Evolutionary conservation across 2,113 vertebrate species (phyloP).

Genomic region (Pseudolaguvia tuberculata): DNA sequence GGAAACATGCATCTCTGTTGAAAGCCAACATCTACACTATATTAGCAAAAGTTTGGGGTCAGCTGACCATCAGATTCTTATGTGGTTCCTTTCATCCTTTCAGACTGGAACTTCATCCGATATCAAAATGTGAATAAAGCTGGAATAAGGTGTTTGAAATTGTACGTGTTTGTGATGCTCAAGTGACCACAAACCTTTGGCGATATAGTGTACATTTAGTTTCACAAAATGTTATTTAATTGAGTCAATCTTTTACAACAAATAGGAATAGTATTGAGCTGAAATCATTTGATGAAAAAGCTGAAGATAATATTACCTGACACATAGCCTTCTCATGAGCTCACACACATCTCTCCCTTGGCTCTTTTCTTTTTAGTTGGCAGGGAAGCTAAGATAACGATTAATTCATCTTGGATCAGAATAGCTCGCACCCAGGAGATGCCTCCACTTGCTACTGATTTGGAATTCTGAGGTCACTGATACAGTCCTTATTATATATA

Average conservation of each 20-base stretch:
- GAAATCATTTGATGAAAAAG: slow-evolving; percentile 33
- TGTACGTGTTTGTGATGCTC: too few relatives aligned
- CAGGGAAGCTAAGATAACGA: slow-evolving; percentile 47
- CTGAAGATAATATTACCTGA: slow-evolving; percentile 27
- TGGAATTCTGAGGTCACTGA: slow-evolving; percentile 57
- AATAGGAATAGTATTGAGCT: slow-evolving; percentile 9
- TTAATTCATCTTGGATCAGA: slow-evolving; percentile 54
- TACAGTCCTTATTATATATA: slow-evolving; percentile 38
- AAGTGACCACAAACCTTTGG: too few relatives aligned
- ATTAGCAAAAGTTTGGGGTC: too few relatives aligned
- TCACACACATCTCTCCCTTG: slow-evolving; percentile 25
- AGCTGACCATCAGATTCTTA: too few relatives aligned
- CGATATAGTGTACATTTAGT: background rate
- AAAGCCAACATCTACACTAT: slow-evolving; percentile 27
- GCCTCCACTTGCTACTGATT: slow-evolving; percentile 59
- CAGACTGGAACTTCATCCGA: too few relatives aligned
- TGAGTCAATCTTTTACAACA: background rate
- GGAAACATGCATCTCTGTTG: slow-evolving; percentile 66
- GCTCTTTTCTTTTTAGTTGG: slow-evolving; percentile 37
- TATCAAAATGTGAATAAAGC: too few relatives aligned
- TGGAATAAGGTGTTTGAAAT: too few relatives aligned
- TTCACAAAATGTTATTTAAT: background rate
- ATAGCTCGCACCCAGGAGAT: slow-evolving; percentile 40
- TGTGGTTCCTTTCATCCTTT: too few relatives aligned
- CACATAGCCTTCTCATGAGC: slow-evolving; percentile 42